Percentiles rank a stretch among this genome's conserved stretches.
Conservation (phyloP, 37 sponge, comb jelly and placozoan species). For the Beroe ovata region DNA sequence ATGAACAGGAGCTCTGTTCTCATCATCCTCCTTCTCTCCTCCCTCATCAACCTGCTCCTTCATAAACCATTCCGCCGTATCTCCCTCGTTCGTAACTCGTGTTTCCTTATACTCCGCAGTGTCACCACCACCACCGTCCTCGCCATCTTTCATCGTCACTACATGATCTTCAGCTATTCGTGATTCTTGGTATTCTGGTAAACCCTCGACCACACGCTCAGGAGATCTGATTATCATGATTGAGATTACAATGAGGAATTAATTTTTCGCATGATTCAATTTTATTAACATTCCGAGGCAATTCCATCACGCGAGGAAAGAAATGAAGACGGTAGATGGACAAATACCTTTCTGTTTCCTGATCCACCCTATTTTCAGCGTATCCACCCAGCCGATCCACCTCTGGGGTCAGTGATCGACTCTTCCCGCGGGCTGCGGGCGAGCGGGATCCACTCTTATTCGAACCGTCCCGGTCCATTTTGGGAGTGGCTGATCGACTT, state of each 20-base stretch:
- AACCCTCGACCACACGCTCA: neutral
- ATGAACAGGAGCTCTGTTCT: conserved; percentile 30
- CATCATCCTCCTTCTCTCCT: conserved; percentile 6
- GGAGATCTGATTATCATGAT: conserved; percentile 31
- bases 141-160: neutral
- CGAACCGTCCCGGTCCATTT: no score
- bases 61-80: conserved; percentile 1
- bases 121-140: neutral
- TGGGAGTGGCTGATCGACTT: conserved; percentile 24
- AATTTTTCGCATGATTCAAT: no score
- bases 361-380: conserved; percentile 22
- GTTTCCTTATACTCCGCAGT: conserved; percentile 16
- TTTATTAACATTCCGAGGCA: no score
- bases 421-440: neutral
- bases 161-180: neutral
- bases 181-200: conserved; percentile 15
- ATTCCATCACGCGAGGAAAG: no score
- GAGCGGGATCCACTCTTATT: neutral
- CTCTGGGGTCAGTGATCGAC: neutral
- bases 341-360: neutral
- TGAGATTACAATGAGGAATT: no score
- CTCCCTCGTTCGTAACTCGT: neutral
- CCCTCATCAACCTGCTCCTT: neutral
- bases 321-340: no score
- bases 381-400: neutral